Conservation (phyloP, 2,797 vertebrate species). For the Anabacerthia variegaticeps region DNA sequence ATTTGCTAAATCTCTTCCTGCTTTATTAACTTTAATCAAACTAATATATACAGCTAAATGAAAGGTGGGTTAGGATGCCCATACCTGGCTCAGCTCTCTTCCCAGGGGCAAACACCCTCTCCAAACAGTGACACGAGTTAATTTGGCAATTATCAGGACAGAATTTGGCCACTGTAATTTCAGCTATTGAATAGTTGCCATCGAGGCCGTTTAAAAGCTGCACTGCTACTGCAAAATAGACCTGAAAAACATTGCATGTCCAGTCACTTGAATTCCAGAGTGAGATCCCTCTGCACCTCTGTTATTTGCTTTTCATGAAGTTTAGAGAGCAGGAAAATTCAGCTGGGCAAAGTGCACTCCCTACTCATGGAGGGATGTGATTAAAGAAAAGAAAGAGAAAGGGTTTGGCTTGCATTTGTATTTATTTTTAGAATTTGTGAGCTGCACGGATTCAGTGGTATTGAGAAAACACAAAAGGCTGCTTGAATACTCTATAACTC, state of each 20-base stretch:
- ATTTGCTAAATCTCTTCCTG: conserved; percentile 52
- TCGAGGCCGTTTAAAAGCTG: background rate
- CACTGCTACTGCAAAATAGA: background rate
- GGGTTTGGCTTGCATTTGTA: background rate
- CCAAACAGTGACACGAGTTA: conserved; percentile 11
- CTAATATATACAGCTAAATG: conserved; percentile 25
- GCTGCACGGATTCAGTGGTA: background rate
- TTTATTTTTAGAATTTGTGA: conserved; percentile 49
- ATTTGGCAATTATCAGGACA: conserved; percentile 16
- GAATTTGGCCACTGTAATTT: background rate
- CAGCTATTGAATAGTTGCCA: conserved; percentile 5
- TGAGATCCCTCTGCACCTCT: background rate
- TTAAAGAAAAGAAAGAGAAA: background rate
- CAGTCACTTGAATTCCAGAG: conserved; percentile 20
- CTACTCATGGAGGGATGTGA: background rate
- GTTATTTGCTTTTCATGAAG: conserved; percentile 21
- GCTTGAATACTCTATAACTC: background rate
- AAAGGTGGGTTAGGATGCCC: conserved; percentile 41
- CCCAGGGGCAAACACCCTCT: conserved; percentile 34
- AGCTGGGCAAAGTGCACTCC: conserved; percentile 6
- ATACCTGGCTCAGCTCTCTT: conserved; percentile 17
- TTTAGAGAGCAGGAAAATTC: background rate
- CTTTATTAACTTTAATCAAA: conserved; percentile 68
- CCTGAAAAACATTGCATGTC: background rate
- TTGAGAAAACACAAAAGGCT: conserved; percentile 26